A percentile compares a stretch with the other conserved stretches of the same genome.
These are phyloP conservation scores for Unio delphinus DNA, from an alignment of 2,888 invertebrate genomes.

Conservation along the genomic window DNA sequence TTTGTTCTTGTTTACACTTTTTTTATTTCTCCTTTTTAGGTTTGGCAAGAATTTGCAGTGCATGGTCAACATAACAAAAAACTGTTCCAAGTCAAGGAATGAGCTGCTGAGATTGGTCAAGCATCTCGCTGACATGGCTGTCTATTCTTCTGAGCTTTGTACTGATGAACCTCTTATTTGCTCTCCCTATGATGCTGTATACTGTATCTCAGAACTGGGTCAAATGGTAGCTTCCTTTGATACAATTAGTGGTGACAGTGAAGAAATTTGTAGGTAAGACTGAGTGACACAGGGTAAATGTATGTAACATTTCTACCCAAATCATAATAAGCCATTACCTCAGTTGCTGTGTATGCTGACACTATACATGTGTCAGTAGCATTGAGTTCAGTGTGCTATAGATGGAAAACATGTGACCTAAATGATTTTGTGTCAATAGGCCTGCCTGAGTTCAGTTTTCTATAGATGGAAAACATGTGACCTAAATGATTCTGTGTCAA, in stretches of 20 bases:
- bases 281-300: too few relatives aligned
- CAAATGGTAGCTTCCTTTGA: slow-evolving; percentile 16
- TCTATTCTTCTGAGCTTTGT: slow-evolving; percentile 13
- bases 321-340: too few relatives aligned
- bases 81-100: slow-evolving; percentile 6
- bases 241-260: slow-evolving; percentile 4
- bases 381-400: too few relatives aligned
- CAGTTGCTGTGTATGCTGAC: too few relatives aligned
- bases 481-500: too few relatives aligned
- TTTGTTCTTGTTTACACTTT: neutral
- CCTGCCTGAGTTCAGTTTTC: too few relatives aligned
- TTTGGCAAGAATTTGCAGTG: slow-evolving; percentile 8
- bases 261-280: slow-evolving; percentile 20
- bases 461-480: too few relatives aligned
- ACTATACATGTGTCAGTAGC: too few relatives aligned
- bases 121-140: slow-evolving; percentile 10
- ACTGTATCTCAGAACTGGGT: slow-evolving; percentile 13
- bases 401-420: too few relatives aligned
- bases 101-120: slow-evolving; percentile 8
- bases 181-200: slow-evolving; percentile 12
- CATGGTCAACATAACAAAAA: slow-evolving; percentile 4
- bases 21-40: slow-evolving; percentile 2
- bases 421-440: too few relatives aligned
- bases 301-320: too few relatives aligned
- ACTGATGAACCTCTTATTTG: slow-evolving; percentile 10